Evolutionary conservation across 1,140 invertebrate genomes (phyloP), one percentile per base, ranked within the genome.

Genomic region (Tachypleus tridentatus): DNA sequence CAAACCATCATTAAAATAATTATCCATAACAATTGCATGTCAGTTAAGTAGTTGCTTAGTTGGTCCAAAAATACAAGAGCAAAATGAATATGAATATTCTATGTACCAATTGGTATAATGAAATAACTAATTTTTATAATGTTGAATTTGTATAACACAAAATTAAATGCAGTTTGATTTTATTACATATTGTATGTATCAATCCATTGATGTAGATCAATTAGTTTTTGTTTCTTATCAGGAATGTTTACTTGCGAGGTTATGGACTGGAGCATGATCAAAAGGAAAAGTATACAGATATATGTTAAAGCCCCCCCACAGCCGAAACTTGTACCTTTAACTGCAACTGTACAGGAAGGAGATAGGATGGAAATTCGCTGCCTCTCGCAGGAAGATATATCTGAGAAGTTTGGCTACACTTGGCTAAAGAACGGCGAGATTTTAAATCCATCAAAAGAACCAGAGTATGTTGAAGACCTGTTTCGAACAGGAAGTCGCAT

Each of bases 221-320:
- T 29, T 29, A 29, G 29, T 29, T 29, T 29, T 29, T 29, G 29
- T 29, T 29, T 29, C 0, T 29, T 29, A 29, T 64, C 68, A 65
- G 70, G 70, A 4, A 64, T 66, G 51, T 71, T 68, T 48, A 72
- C 70, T 3, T 72, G 71, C 58, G 57, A 70, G 62, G 70, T 70
- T 5, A 64, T 51, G 1, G 71, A 72, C 57, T 70, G 62, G 63
- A 68, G 67, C 6, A 63, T 60, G 9, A 56, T 67, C n/a, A 63
- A 65, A 4, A 68, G 59, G 50, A 11, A 62, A 48, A 64, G 59
- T 49, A 60, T 68, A 29, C 49, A 65, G 50, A 57, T 69, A 4
- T 9, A 49, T 9, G 65, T 69, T 50, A 49, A 49, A 11, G 60
- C 62, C 7, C 51, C 58, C 6, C 69, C 69, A 8, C 53, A 57